These are phyloP conservation scores for Eolophus roseicapilla DNA, from an alignment of 2,113 vertebrate genomes.

Conservation along the genomic window DNA sequence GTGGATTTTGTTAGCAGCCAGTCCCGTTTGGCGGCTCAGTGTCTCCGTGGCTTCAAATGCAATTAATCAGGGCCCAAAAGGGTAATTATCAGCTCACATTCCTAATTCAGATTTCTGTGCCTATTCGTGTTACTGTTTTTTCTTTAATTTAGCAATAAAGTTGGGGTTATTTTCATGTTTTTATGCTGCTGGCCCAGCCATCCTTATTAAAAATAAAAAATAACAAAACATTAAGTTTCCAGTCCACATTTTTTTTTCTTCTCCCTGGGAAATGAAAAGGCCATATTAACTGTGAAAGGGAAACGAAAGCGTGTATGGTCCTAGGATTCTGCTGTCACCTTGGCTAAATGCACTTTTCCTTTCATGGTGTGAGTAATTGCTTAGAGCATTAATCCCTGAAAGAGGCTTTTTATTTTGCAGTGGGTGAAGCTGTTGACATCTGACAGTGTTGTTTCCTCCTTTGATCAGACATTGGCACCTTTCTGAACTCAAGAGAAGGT, in stretches of 20 bases:
- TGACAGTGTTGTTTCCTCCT: background rate
- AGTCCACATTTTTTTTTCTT: background rate
- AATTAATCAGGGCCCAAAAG: conserved; percentile 41
- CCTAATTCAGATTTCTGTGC: conserved; percentile 36
- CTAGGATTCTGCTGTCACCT: conserved; percentile 45
- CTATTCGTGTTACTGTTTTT: conserved; percentile 28
- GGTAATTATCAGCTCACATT: conserved; percentile 47
- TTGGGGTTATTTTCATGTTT: conserved; percentile 30
- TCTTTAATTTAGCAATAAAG: conserved; percentile 20
- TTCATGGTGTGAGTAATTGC: conserved; percentile 18
- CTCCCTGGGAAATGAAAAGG: background rate
- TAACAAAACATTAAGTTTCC: background rate
- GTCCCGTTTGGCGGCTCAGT: conserved; percentile 15
- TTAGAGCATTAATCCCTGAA: conserved; percentile 34
- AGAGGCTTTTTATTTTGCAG: conserved; percentile 42
- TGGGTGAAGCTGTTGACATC: background rate
- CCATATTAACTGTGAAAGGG: background rate
- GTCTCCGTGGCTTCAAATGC: conserved; percentile 52
- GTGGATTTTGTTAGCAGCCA: conserved; percentile 52
- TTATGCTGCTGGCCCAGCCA: background rate
- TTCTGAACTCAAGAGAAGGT: background rate
- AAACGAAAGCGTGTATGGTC: background rate
- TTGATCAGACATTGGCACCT: background rate
- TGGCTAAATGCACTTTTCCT: conserved; percentile 47
- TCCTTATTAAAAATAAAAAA: conserved; percentile 17